These are phyloP conservation scores for Hydriomena furcata DNA, from an alignment of 2,888 invertebrate species.

Conservation along the genomic window DNA sequence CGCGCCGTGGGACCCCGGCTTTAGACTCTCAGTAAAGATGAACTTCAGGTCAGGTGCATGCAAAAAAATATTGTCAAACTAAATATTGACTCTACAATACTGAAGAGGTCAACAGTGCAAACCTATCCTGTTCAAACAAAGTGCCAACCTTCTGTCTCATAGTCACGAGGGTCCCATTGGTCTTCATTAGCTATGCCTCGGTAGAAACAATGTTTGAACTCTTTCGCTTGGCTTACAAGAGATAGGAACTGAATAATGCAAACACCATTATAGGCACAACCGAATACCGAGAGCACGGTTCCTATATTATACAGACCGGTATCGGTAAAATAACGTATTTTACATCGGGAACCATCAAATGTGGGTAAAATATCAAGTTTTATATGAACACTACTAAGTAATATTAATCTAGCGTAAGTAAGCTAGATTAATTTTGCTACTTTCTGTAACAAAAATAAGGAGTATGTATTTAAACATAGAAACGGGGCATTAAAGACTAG, in stretches of 20 bases:
- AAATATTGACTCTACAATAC: constrained; percentile 9
- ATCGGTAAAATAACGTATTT: too few relatives aligned
- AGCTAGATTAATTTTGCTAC: too few relatives aligned
- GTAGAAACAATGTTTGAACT: constrained; percentile 16
- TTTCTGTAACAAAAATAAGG: too few relatives aligned
- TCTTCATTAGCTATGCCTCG: constrained; percentile 46
- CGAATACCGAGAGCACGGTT: too few relatives aligned
- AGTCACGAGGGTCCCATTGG: constrained; percentile 21
- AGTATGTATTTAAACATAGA: too few relatives aligned
- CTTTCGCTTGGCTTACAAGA: constrained; percentile 5
- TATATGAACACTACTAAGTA: too few relatives aligned
- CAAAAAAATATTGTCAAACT: constrained; percentile 3
- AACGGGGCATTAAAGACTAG: too few relatives aligned
- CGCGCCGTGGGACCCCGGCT: too few relatives aligned
- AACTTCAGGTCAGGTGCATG: not conserved
- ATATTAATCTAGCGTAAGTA: too few relatives aligned
- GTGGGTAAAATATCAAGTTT: too few relatives aligned
- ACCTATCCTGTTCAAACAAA: constrained; percentile 41
- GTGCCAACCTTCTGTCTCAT: constrained; percentile 43
- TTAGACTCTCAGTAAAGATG: not conserved
- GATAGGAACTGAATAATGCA: constrained; percentile 3
- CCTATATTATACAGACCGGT: too few relatives aligned
- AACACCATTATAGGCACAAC: constrained; percentile 1
- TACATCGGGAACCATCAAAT: too few relatives aligned
- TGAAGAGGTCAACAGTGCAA: constrained; percentile 11